These are phyloP conservation scores for Steinernema feltiae DNA, from an alignment of 1,140 invertebrate genomes.

Conservation along the genomic window DNA sequence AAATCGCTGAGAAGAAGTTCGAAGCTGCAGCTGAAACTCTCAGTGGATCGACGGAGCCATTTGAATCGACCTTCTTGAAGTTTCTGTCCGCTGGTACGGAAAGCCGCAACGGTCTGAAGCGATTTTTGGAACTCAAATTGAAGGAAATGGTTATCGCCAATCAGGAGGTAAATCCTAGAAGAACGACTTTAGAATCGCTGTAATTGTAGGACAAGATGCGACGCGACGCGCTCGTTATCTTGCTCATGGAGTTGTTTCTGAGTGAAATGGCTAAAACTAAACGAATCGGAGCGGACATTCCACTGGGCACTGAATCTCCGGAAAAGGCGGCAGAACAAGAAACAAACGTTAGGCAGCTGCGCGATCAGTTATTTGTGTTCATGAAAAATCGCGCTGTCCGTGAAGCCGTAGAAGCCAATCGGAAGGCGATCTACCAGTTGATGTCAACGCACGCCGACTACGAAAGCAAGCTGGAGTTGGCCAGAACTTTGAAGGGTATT, in stretches of 20 bases:
- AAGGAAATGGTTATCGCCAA: constrained; percentile 18
- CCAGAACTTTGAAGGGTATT: constrained; percentile 27
- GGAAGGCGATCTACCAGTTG: constrained; percentile 35
- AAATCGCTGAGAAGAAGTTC: constrained; percentile 36
- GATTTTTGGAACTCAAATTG: constrained; percentile 34
- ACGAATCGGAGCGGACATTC: neutral
- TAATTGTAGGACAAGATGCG: constrained; percentile 29
- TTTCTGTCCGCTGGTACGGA: constrained; percentile 24
- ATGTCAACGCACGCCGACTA: constrained; percentile 32
- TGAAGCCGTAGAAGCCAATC: constrained; percentile 27
- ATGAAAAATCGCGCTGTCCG: constrained; percentile 13
- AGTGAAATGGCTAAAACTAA: constrained; percentile 29
- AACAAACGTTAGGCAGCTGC: neutral
- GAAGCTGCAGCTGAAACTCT: constrained; percentile 38
- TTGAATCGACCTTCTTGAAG: constrained; percentile 34
- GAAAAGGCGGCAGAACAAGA: neutral
- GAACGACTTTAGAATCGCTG: neutral
- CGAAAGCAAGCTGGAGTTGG: constrained; percentile 33
- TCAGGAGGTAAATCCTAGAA: neutral
- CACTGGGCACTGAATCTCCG: neutral
- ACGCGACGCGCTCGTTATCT: constrained; percentile 33
- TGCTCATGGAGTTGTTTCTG: constrained; percentile 34
- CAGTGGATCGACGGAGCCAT: constrained; percentile 26
- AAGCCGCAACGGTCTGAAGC: constrained; percentile 31
- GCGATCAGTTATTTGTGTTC: neutral